Conservation (phyloP, 2,113 vertebrate genomes). For the Emydura subglobosa region DNA sequence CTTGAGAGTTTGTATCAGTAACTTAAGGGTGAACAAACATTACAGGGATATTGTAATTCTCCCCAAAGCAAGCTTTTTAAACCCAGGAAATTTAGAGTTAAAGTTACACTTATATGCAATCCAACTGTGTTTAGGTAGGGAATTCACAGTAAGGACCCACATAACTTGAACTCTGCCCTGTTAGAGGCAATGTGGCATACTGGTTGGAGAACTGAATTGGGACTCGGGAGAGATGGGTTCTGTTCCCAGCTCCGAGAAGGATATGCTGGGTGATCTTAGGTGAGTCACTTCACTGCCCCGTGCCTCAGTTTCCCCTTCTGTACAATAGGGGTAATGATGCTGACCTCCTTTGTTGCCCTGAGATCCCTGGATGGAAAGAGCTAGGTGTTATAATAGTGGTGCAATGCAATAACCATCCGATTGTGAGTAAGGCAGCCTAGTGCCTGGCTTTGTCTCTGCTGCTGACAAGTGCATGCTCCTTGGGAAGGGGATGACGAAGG, state of each 20-base stretch:
- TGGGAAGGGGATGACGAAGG: background rate
- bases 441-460: background rate
- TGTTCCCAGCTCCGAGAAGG: background rate
- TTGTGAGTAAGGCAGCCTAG: background rate
- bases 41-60: background rate
- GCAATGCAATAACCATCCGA: background rate
- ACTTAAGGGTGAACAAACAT: background rate
- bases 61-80: background rate
- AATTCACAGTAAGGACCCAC: background rate
- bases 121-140: background rate
- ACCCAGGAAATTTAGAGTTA: background rate
- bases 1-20: background rate
- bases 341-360: background rate
- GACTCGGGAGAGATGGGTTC: fast-evolving
- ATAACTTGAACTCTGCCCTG: background rate
- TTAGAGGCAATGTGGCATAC: background rate
- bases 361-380: background rate
- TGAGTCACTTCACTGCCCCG: fast-evolving
- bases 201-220: background rate
- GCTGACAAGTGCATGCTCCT: fast-evolving
- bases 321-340: background rate
- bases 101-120: background rate
- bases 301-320: background rate
- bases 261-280: no score
- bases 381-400: background rate